These are phyloP conservation scores for Chloromyia formosa DNA, from an alignment of 2,888 invertebrate genomes.

Conservation along the genomic window DNA sequence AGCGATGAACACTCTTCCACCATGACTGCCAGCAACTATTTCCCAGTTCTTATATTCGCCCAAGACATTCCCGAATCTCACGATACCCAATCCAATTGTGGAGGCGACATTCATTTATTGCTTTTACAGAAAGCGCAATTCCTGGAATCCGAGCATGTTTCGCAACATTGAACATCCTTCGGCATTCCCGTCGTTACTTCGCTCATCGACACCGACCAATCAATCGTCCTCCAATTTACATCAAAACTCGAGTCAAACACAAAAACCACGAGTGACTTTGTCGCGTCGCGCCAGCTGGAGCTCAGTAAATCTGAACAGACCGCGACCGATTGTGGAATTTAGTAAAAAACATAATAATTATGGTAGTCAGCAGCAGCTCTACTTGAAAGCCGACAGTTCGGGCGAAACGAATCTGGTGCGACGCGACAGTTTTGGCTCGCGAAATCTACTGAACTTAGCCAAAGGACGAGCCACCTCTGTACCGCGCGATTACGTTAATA, in stretches of 20 bases:
- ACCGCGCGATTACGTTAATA: constrained; percentile 47
- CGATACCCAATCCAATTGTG: too few relatives aligned
- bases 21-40: too few relatives aligned
- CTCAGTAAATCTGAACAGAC: constrained; percentile 7
- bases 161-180: constrained; percentile 76
- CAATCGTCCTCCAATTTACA: constrained; percentile 64
- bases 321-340: constrained; percentile 26
- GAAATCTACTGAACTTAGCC: constrained; percentile 5
- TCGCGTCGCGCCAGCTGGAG: constrained; percentile 27
- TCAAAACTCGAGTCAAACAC: constrained; percentile 57
- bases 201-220: constrained; percentile 64
- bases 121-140: constrained; percentile 49
- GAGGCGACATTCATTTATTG: too few relatives aligned
- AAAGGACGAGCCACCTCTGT: constrained; percentile 40
- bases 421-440: constrained; percentile 50
- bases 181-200: constrained; percentile 73
- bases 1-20: too few relatives aligned
- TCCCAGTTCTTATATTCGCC: too few relatives aligned
- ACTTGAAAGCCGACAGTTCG: constrained; percentile 50
- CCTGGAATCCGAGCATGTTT: constrained; percentile 48
- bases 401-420: constrained; percentile 51
- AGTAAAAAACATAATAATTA: constrained; percentile 46
- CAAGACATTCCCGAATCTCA: too few relatives aligned
- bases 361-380: constrained; percentile 49
- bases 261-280: constrained; percentile 22